Evolutionary conservation across 2,888 invertebrate species (phyloP).

Genomic region (Calliphora vomitoria): DNA sequence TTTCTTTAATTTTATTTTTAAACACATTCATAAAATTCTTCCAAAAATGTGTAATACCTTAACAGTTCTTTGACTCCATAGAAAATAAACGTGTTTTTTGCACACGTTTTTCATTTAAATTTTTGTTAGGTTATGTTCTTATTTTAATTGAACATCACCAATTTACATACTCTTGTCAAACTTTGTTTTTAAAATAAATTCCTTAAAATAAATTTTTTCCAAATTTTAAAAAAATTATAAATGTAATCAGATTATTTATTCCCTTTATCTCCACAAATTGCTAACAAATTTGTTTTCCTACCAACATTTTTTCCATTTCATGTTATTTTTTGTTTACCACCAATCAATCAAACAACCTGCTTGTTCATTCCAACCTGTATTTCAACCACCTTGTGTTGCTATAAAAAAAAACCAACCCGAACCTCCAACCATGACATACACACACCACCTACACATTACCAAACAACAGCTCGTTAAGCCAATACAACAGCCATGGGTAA

Average conservation of each 20-base stretch:
- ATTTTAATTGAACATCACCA: constrained; percentile 7
- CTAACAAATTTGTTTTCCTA: constrained; percentile 79
- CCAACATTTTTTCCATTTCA: constrained; percentile 76
- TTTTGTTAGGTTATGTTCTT: constrained; percentile 71
- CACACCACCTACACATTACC: constrained; percentile 59
- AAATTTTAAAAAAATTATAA: constrained; percentile 15
- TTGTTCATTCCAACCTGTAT: constrained; percentile 56
- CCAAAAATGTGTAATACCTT: not conserved
- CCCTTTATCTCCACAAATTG: constrained; percentile 66
- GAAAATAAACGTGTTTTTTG: constrained; percentile 37
- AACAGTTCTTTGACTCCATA: not conserved
- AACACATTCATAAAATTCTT: not conserved
- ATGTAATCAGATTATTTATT: not conserved
- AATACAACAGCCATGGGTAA: constrained; percentile 90
- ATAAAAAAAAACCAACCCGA: not conserved
- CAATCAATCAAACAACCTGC: constrained; percentile 71
- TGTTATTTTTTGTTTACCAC: constrained; percentile 67
- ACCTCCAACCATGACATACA: constrained; percentile 61
- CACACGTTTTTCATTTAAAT: constrained; percentile 57
- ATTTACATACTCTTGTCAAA: too few relatives aligned
- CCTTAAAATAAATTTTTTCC: constrained; percentile 42
- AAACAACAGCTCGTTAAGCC: constrained; percentile 78
- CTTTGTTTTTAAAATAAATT: not conserved
- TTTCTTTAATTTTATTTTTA: constrained; percentile 45
- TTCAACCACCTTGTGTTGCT: constrained; percentile 18